Evolutionary conservation across 2,888 invertebrate genomes (phyloP).

Genomic region (Sphecodes monilicornis): DNA sequence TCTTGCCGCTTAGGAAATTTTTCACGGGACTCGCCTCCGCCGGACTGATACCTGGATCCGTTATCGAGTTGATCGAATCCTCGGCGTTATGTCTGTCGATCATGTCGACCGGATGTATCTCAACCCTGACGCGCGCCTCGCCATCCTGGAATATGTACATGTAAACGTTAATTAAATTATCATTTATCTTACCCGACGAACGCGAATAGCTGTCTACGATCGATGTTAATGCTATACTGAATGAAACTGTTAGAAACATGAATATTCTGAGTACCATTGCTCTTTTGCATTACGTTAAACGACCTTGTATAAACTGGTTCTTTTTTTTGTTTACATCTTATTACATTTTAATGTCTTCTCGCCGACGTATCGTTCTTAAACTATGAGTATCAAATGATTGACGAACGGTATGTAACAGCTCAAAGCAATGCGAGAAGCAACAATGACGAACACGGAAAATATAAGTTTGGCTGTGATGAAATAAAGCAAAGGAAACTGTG

Average conservation of each 20-base stretch:
- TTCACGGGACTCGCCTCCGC: conserved; percentile 90
- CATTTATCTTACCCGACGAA: not conserved
- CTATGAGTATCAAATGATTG: not conserved
- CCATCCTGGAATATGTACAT: conserved; percentile 86
- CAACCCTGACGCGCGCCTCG: conserved; percentile 88
- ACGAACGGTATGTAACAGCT: not conserved
- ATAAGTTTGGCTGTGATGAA: conserved; percentile 3
- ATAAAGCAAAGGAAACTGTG: conserved; percentile 28
- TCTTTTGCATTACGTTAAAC: conserved; percentile 6
- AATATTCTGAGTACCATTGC: not conserved
- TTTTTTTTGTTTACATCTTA: not conserved
- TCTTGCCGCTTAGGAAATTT: conserved; percentile 93
- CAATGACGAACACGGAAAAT: not conserved
- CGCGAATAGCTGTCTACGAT: not conserved
- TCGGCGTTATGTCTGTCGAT: conserved; percentile 80
- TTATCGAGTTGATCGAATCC: conserved; percentile 70
- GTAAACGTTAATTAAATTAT: conserved; percentile 19
- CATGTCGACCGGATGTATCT: conserved; percentile 88
- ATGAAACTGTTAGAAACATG: conserved; percentile 40
- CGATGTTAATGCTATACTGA: conserved; percentile 37
- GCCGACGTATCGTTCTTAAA: not conserved
- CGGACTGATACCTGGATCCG: conserved; percentile 77
- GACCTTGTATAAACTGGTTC: not conserved
- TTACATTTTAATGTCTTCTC: not conserved
- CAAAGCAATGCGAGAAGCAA: conserved; percentile 18